Base-by-base conservation (phyloP, 2,113 vertebrate species). In the Malurus cyaneus region DNA sequence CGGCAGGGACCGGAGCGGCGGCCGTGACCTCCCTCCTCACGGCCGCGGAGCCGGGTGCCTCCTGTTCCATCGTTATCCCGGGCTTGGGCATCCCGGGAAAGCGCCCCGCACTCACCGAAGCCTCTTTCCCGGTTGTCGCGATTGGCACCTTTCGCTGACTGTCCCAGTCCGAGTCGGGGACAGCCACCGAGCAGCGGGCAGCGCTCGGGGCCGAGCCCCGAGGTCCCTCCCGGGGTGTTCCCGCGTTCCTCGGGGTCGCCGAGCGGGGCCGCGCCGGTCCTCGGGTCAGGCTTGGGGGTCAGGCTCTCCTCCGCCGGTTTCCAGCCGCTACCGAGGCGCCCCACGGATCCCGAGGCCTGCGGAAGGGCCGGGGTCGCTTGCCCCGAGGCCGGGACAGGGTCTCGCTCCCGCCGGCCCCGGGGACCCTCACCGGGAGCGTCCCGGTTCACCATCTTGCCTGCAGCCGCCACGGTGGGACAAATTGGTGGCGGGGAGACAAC, bases 401-500 rank as follows among this genome's bases (percentile, higher is more conserved):
- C 50, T 67, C 13, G 16, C 21, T 36, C 5, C 39, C 54, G 8
- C 79, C 29, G 32, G 8, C n/a, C 86, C 60, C 18, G n/a, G 44
- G 74, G 60, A 53, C 47, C 65, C 39, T 21, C 12, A 10, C 71
- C 11, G 19, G 62, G 25, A 57, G 80, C 24, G 14, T 12, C 66
- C 57, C 71, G 26, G 66, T 60, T 86, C 92, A 96, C 94, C 94
- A 96, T 96, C 92, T 96, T 94, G 71, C 92, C 92, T 3, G 83
- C 83, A 23, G 80, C 92, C 49, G 47, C 73, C 60, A 69, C 78
- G 59, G 92, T 39, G 87, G 70, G 90, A 96, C 94, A 96, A 96
- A 96, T 94, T 96, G 94, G 94, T 94, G 94, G 94, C 92, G 46
- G 70, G 90, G 70, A 78, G 65, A 85, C 88, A 90, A 81, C 9